A percentile compares a stretch with the other conserved stretches of the same genome.
These are phyloP conservation scores for Drosophila punjabiensis DNA, from an alignment of 1,140 invertebrate species.

Conservation along the genomic window DNA sequence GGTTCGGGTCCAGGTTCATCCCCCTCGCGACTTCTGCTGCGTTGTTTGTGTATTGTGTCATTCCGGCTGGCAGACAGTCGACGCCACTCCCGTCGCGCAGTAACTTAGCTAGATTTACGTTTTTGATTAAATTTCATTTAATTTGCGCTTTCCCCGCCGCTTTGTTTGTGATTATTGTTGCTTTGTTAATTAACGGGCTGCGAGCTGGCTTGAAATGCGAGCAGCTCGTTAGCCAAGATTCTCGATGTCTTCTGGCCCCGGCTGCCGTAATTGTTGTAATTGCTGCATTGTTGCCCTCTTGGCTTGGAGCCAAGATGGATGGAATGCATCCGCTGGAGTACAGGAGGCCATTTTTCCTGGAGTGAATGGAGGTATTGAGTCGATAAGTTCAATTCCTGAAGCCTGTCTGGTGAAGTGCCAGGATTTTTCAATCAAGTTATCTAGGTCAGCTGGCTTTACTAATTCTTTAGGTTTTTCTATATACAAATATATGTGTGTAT, in stretches of 20 bases:
- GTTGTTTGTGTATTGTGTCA: slow-evolving; percentile 59
- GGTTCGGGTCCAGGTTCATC: slow-evolving; percentile 23
- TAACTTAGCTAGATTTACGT: slow-evolving; percentile 77
- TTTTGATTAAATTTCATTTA: slow-evolving; percentile 81
- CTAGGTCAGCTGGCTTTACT: background rate
- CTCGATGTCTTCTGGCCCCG: slow-evolving; percentile 41
- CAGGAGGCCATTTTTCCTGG: background rate
- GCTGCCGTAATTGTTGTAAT: slow-evolving; percentile 57
- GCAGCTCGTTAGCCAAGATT: slow-evolving; percentile 66
- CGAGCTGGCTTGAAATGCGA: slow-evolving; percentile 58
- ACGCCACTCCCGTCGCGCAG: slow-evolving; percentile 49
- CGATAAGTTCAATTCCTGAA: slow-evolving; percentile 6
- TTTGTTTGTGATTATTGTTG: slow-evolving; percentile 41
- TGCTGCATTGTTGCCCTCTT: slow-evolving; percentile 31
- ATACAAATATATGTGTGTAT: background rate
- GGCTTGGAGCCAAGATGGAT: slow-evolving; percentile 12
- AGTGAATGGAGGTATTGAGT: too few relatives aligned
- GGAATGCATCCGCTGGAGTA: slow-evolving; percentile 8
- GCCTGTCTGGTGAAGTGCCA: slow-evolving; percentile 6
- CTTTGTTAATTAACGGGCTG: slow-evolving; percentile 65
- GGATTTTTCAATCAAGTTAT: background rate
- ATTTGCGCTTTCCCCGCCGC: slow-evolving; percentile 67
- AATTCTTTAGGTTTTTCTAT: background rate
- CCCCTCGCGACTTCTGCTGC: slow-evolving; percentile 16
- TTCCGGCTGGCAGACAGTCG: slow-evolving; percentile 64